Evolutionary conservation across 2,888 invertebrate species (phyloP).

Genomic region (Pristionchus exspectatus): DNA sequence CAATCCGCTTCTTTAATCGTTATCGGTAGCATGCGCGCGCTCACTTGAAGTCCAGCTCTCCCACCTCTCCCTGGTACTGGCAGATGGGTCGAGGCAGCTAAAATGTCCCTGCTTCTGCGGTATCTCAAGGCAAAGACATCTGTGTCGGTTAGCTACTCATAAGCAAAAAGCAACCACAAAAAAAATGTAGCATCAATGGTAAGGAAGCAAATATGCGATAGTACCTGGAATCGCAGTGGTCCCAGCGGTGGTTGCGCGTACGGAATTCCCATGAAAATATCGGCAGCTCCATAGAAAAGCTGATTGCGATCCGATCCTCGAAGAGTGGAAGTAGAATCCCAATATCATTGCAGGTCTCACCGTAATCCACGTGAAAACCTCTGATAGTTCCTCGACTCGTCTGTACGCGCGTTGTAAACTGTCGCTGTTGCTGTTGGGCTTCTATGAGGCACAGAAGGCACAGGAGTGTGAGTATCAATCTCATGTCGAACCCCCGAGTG

Average conservation of each 20-base stretch:
- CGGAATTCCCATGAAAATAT: conserved; percentile 22
- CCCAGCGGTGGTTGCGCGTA: neutral
- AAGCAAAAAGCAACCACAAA: neutral
- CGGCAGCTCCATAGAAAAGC: neutral
- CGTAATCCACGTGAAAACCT: neutral
- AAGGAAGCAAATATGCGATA: too few species aligned
- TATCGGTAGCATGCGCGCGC: neutral
- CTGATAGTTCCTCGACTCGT: neutral
- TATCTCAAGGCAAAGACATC: too few species aligned
- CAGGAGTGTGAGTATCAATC: neutral
- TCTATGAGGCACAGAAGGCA: neutral
- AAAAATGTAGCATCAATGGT: too few species aligned
- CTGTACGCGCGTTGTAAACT: conserved; percentile 7
- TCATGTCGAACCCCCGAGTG: neutral
- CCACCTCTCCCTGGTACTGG: conserved; percentile 12
- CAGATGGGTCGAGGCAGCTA: conserved; percentile 32
- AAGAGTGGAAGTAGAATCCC: neutral
- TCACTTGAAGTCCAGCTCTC: neutral
- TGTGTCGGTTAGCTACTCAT: too few species aligned
- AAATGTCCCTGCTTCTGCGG: too few species aligned
- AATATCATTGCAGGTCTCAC: neutral
- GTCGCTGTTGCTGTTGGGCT: conserved; percentile 22
- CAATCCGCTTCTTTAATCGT: neutral
- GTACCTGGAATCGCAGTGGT: neutral
- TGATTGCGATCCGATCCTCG: neutral